A percentile compares a stretch with the other conserved stretches of the same genome.
Evolutionary conservation across 2,797 vertebrate species (phyloP).

Genomic region (Notolabrus celidotus): DNA sequence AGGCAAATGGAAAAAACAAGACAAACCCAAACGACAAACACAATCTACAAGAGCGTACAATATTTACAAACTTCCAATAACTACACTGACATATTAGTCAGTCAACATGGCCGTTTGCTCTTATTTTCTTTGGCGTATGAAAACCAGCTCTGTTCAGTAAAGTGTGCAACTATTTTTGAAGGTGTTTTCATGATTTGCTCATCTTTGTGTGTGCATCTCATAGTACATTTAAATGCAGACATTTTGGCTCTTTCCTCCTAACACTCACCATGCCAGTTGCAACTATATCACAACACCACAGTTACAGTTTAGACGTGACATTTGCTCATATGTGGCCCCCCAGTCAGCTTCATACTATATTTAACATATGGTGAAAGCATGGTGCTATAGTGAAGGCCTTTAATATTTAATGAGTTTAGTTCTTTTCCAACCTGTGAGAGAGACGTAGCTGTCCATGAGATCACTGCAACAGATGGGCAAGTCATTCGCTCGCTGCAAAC

Average conservation of each 20-base stretch:
- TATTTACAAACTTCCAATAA: too few relatives aligned
- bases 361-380: slow-evolving; percentile 37
- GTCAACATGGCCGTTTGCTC: too few relatives aligned
- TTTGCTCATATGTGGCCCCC: slow-evolving; percentile 5
- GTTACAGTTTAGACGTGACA: background rate
- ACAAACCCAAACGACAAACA: too few relatives aligned
- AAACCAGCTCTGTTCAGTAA: too few relatives aligned
- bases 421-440: slow-evolving; percentile 33
- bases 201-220: too few relatives aligned
- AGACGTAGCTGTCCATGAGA: slow-evolving; percentile 51
- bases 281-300: background rate
- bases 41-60: too few relatives aligned
- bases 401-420: slow-evolving; percentile 51
- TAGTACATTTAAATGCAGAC: background rate
- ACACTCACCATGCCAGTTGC: background rate
- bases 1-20: too few relatives aligned
- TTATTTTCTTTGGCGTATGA: too few relatives aligned
- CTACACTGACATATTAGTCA: too few relatives aligned
- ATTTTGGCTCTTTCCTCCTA: slow-evolving; percentile 1
- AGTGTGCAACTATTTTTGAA: too few relatives aligned
- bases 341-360: slow-evolving; percentile 22
- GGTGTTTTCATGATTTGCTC: too few relatives aligned
- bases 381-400: slow-evolving; percentile 11
- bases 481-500: slow-evolving; percentile 62
- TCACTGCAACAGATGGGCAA: slow-evolving; percentile 77